Conservation (phyloP, 2,888 invertebrate genomes). For the Morpho achilles region DNA sequence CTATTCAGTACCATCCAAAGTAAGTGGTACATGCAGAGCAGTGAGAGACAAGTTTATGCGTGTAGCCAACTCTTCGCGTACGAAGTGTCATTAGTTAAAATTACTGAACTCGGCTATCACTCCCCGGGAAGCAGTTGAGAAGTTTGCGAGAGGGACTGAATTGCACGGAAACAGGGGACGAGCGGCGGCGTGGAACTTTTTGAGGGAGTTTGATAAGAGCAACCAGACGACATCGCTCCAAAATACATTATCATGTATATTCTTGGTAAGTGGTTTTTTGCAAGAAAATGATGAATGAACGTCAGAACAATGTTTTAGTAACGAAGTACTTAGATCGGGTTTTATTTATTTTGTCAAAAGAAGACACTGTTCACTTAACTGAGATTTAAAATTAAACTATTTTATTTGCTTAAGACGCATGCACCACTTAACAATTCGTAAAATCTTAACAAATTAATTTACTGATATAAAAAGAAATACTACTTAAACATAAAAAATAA, state of each 20-base stretch:
- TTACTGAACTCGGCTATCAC: constrained; percentile 65
- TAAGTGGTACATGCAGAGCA: constrained; percentile 4
- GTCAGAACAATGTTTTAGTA: too few species aligned
- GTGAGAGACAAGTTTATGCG: constrained; percentile 25
- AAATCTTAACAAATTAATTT: too few species aligned
- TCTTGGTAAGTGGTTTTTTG: too few species aligned
- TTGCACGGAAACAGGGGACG: constrained; percentile 13
- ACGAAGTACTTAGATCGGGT: too few species aligned
- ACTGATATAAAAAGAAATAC: too few species aligned
- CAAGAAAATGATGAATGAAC: too few species aligned
- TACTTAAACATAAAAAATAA: too few species aligned
- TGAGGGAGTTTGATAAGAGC: constrained; percentile 12
- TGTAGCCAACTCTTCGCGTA: constrained; percentile 31
- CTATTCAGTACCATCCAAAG: constrained; percentile 4
- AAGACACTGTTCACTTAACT: too few species aligned
- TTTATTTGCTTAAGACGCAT: too few species aligned
- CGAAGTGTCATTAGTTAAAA: constrained; percentile 71
- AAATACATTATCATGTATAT: not conserved
- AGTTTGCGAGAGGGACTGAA: constrained; percentile 51
- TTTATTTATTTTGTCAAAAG: too few species aligned
- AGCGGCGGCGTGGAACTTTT: constrained; percentile 9
- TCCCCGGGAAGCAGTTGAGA: constrained; percentile 67
- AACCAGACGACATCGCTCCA: constrained; percentile 1
- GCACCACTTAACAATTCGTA: too few species aligned
- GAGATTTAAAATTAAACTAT: too few species aligned